These are phyloP conservation scores for Pimephales promelas DNA, from an alignment of 2,113 vertebrate species.

Conservation along the genomic window DNA sequence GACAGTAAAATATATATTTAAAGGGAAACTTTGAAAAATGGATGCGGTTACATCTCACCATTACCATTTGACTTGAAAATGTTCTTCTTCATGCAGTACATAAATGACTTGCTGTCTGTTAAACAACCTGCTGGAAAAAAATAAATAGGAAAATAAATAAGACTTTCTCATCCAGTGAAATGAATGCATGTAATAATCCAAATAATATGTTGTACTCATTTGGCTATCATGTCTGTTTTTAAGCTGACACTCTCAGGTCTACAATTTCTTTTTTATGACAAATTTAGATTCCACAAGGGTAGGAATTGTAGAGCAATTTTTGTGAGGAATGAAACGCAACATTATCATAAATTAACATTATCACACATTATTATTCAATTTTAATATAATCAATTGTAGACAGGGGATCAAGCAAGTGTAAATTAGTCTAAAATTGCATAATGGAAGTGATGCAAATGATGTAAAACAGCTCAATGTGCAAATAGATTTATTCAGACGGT, in stretches of 20 bases:
- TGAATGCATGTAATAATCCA: background rate
- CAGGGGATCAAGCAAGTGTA: background rate
- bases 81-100: background rate
- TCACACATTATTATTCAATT: background rate
- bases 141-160: background rate
- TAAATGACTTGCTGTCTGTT: background rate
- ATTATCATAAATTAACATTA: background rate
- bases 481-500: constrained; percentile 45
- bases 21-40: background rate
- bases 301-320: background rate
- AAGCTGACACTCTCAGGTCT: background rate
- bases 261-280: background rate
- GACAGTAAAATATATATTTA: background rate
- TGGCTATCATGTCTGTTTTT: background rate
- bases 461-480: constrained; percentile 42
- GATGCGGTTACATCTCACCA: background rate
- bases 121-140: constrained; percentile 15
- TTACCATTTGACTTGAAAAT: background rate
- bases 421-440: background rate
- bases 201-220: background rate
- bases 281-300: background rate
- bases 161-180: background rate
- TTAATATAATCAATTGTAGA: background rate
- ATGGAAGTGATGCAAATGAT: constrained; percentile 26
- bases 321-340: background rate